Conservation (phyloP, 2,888 invertebrate genomes). For the Melinopterus prodromus region DNA sequence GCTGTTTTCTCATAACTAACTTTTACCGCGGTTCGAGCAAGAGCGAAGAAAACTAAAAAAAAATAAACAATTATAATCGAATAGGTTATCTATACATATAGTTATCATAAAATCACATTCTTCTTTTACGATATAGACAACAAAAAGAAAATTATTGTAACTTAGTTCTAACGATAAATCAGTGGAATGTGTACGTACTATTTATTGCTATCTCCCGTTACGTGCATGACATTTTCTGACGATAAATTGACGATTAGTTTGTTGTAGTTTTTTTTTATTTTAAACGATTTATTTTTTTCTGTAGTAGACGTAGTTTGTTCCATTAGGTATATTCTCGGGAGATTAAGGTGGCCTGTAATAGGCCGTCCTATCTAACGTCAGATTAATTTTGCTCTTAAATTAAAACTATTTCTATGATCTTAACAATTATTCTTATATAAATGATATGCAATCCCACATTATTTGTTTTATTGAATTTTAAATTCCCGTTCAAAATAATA, state of each 20-base stretch:
- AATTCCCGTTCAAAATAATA: not conserved
- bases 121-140: not conserved
- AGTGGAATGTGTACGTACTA: not conserved
- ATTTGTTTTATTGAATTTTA: slow-evolving; percentile 11
- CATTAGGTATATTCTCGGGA: not conserved
- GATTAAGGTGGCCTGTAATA: not conserved
- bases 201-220: not conserved
- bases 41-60: not conserved
- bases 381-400: not conserved
- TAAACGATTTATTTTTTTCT: not conserved
- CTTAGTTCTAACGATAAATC: not conserved
- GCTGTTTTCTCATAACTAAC: not conserved
- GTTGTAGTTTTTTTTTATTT: not conserved
- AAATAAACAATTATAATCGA: not conserved
- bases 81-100: not conserved
- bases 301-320: not conserved
- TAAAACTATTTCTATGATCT: not conserved
- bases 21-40: not conserved
- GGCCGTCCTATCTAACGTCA: not conserved
- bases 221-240: not conserved
- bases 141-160: not conserved
- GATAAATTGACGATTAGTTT: not conserved
- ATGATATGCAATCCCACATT: not conserved
- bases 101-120: not conserved
- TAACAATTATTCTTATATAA: slow-evolving; percentile 9